Conservation (phyloP, 2,797 vertebrate genomes). For the Galagoides demidoff region DNA sequence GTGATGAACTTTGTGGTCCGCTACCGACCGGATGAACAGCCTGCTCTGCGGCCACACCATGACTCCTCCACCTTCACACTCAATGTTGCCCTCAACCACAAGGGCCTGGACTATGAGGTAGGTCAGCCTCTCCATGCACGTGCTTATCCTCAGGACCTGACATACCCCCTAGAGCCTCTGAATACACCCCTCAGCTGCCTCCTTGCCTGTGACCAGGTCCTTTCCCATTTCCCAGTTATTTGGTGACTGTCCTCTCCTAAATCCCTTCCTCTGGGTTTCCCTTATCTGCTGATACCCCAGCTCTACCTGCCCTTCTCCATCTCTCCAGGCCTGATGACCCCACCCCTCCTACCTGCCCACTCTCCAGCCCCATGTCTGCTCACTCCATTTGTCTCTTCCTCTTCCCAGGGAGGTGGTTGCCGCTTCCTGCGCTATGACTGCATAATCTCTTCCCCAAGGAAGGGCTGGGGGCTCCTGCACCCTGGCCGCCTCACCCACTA, state of each 20-base stretch:
- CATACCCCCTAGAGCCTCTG: not conserved
- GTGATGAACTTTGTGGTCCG: slow-evolving; percentile 96
- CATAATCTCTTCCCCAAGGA: slow-evolving; percentile 90
- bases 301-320: not conserved
- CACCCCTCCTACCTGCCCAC: not conserved
- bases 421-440: slow-evolving; percentile 93
- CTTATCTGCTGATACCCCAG: not conserved
- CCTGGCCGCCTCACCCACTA: slow-evolving; percentile 94
- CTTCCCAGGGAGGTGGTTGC: slow-evolving; percentile 92
- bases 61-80: slow-evolving; percentile 96
- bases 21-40: slow-evolving; percentile 94
- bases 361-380: not conserved
- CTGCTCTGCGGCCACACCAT: slow-evolving; percentile 92
- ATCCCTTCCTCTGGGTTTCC: no score
- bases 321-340: not conserved
- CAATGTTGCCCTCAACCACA: slow-evolving; percentile 93
- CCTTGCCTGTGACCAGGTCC: not conserved
- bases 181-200: not conserved
- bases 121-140: not conserved
- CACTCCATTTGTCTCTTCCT: no score
- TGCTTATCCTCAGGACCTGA: rapidly evolving
- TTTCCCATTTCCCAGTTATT: not conserved
- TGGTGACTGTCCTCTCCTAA: not conserved
- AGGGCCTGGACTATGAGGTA: slow-evolving; percentile 92
- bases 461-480: slow-evolving; percentile 95